Base-by-base conservation (phyloP, 2,113 vertebrate genomes). In the Caloenas nicobarica region DNA sequence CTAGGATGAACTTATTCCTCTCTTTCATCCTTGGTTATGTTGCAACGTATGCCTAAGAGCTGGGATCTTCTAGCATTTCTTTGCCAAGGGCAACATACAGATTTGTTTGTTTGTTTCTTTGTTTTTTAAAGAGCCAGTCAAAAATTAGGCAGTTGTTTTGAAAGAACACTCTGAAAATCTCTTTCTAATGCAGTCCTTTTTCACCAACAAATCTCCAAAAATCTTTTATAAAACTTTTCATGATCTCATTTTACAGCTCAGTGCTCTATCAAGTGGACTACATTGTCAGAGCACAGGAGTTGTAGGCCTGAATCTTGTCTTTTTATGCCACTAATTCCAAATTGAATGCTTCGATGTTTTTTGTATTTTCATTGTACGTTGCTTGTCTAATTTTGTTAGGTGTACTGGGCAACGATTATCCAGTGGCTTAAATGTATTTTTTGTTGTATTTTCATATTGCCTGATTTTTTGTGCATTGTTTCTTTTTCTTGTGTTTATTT, bases 401-500 rank as follows among this genome's bases (percentile, higher is more conserved):
- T 38, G 11, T 58, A 23, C 26, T 50, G 31, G 34, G 12, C 56
- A 77, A 28, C 17, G 44, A 6, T 26, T 29, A 13, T 48, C 34
- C 44, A 19, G 22, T 66, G 23, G 3, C 14, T 84, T 16, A 29
- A 57, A 24, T n/a, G 10, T 6, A 19, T 46, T 5, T 81, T 76
- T 48, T 72, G 2, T 26, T 50, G 4, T 40, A 50, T n/a, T 66
- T 91, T 86, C 31, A 73, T 62, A 57, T 46, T 23, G 44, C 42
- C 2, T 0, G 0, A 2, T 6, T 22, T 24, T 81, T 54, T 34
- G 12, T 80, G 14, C 7, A 26, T 80, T 8, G 13, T 57, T 87
- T 60, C 5, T 62, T 81, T 54, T 64, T 58, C 15, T 36, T 72
- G 1, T 13, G 44, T 46, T 46, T 19, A 19, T 46, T 46, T 46